Evolutionary conservation across 2,113 vertebrate species (phyloP), one percentile per base, ranked within the genome.

Genomic region (Caracal caracal): DNA sequence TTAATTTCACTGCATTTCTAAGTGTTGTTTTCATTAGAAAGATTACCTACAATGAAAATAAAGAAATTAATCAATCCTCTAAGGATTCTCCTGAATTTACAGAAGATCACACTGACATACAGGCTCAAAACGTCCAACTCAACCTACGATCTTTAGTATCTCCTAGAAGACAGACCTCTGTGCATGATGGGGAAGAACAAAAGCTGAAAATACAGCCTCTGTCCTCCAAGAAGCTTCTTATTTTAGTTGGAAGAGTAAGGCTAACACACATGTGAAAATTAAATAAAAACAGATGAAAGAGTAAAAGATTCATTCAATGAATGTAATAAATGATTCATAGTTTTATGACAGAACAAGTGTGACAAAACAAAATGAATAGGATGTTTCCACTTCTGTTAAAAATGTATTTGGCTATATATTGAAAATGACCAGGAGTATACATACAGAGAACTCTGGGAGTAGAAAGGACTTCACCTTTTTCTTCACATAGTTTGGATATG

Each of bases 1-100:
- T 66, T 94, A 88, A 96, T 92, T 88, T 88, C 71, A 96, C 26
- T 94, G 47, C 40, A 81, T 56, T 93, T 87, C 88, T 93, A 86
- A 93, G 75, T 76, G 40, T 78, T 68, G 73, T 51, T 93, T 96
- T 73, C 26, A 78, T 49, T 93, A 93, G 30, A 91, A 93, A 90
- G 80, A 92, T 82, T 83, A 79, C 56, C 11, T 37, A 75, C 9
- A 82, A 20, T 81, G 53, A 96, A 95, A 88, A 95, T 75, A 84
- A 71, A 80, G 22, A 85, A 88, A 70, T 66, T 81, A 92, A 93
- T 90, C 70, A 84, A 47, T 95, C 47, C 43, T 75, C 56, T 86
- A 90, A 94, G 47, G 30, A 10, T 40, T 83, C 24, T 87, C 37
- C 30, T 92, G 70, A 68, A 87, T 91, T 91, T 30, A 71, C 20